Percentiles rank a stretch among this genome's conserved stretches.
These are phyloP conservation scores for Seriola quinqueradiata DNA, from an alignment of 2,113 vertebrate species.

Conservation along the genomic window DNA sequence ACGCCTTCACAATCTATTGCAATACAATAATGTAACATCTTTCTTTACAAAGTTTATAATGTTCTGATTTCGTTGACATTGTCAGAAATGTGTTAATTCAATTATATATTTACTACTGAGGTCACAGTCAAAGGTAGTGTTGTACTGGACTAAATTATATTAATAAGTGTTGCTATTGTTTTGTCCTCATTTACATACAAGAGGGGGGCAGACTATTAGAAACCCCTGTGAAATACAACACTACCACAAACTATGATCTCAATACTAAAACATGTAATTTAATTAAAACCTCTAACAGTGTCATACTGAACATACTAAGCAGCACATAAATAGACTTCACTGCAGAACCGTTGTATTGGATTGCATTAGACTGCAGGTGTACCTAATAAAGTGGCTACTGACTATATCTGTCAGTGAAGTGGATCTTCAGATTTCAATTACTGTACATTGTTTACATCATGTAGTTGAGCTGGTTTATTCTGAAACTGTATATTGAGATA, in stretches of 20 bases:
- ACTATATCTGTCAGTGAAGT: not conserved
- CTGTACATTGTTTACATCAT: no score
- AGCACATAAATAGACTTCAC: not conserved
- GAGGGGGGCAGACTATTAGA: not conserved
- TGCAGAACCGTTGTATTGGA: not conserved
- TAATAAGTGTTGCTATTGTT: not conserved
- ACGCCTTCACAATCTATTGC: not conserved
- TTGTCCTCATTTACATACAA: not conserved
- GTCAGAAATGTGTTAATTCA: not conserved
- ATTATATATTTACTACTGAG: not conserved
- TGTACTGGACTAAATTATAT: not conserved
- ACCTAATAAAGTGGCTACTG: not conserved
- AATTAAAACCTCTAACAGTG: not conserved
- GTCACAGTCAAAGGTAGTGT: not conserved
- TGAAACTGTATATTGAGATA: no score
- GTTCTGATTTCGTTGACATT: not conserved
- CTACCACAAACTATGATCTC: not conserved
- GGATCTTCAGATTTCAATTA: no score
- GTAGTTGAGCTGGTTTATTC: no score
- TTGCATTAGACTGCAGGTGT: no score
- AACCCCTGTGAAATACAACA: not conserved
- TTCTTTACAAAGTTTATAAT: not conserved
- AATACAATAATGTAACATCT: not conserved
- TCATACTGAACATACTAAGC: not conserved
- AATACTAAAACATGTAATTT: not conserved